These are phyloP conservation scores for Bubo scandiacus DNA, from an alignment of 2,113 vertebrate species.

Conservation along the genomic window DNA sequence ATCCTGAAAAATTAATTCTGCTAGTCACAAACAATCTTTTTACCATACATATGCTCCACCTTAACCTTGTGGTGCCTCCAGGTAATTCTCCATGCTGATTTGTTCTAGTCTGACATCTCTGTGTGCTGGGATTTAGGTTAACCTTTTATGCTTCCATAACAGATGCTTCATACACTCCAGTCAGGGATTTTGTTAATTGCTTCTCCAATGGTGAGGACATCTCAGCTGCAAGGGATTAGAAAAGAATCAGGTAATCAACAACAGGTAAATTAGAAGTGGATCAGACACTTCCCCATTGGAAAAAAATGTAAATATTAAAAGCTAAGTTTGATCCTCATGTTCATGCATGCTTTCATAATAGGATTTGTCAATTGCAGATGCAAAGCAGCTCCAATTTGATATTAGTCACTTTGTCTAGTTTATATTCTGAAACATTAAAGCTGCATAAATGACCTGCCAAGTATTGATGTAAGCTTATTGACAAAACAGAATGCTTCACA, in stretches of 20 bases:
- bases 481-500: slow-evolving; percentile 70
- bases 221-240: slow-evolving; percentile 60
- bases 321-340: slow-evolving; percentile 65
- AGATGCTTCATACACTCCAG: slow-evolving; percentile 40
- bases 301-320: slow-evolving; percentile 69
- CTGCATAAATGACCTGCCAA: slow-evolving; percentile 70
- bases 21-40: slow-evolving; percentile 21
- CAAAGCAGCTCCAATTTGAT: slow-evolving; percentile 64
- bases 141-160: slow-evolving; percentile 69
- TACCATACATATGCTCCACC: not conserved
- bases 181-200: slow-evolving; percentile 70
- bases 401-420: slow-evolving; percentile 66
- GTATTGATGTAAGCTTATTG: slow-evolving; percentile 71
- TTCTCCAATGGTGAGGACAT: slow-evolving; percentile 59
- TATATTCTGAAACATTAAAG: slow-evolving; percentile 66
- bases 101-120: slow-evolving; percentile 55
- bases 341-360: slow-evolving; percentile 69
- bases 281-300: slow-evolving; percentile 55
- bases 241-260: slow-evolving; percentile 66
- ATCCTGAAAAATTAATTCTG: slow-evolving; percentile 41
- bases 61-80: slow-evolving; percentile 28
- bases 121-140: slow-evolving; percentile 62
- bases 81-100: slow-evolving; percentile 41
- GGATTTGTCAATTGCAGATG: slow-evolving; percentile 72
- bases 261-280: slow-evolving; percentile 74